phyloP scores from a whole-genome alignment of 2,888 invertebrate species.

The Polietes domitor region DNA sequence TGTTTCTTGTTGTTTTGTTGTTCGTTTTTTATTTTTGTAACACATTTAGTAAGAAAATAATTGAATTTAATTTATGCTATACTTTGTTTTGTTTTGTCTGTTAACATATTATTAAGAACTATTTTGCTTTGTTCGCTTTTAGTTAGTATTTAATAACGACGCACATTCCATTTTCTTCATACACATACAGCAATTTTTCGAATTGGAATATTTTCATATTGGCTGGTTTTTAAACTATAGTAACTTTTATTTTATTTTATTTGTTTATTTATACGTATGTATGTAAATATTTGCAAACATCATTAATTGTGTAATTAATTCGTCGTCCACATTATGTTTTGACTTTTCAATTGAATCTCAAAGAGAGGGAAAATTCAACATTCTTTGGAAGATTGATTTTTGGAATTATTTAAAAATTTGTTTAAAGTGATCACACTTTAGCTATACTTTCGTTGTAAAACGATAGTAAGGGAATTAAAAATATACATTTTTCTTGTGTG shows the following conservation, averaged over 20 bases:
- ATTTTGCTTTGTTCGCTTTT: slow-evolving; percentile 31
- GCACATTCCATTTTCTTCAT: slow-evolving; percentile 12
- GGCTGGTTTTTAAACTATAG: no score
- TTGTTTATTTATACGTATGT: slow-evolving; percentile 18
- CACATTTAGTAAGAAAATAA: slow-evolving; percentile 72
- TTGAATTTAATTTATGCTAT: slow-evolving; percentile 65
- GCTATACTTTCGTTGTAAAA: no score
- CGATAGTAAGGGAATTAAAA: no score
- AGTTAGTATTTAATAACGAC: neutral
- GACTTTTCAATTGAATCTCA: neutral
- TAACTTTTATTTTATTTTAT: neutral
- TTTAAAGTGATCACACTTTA: no score
- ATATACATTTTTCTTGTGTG: neutral
- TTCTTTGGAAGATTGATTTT: no score
- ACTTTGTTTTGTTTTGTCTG: no score
- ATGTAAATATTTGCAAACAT: neutral
- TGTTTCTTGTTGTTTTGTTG: slow-evolving; percentile 50
- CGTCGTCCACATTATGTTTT: no score
- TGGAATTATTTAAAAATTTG: no score
- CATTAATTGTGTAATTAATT: no score
- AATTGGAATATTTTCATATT: slow-evolving; percentile 15
- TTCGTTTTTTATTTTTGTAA: slow-evolving; percentile 63
- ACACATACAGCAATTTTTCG: slow-evolving; percentile 25
- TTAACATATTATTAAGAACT: neutral
- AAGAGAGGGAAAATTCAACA: neutral